Conservation (phyloP, 2,113 vertebrate genomes). For the Dromaius novaehollandiae region DNA sequence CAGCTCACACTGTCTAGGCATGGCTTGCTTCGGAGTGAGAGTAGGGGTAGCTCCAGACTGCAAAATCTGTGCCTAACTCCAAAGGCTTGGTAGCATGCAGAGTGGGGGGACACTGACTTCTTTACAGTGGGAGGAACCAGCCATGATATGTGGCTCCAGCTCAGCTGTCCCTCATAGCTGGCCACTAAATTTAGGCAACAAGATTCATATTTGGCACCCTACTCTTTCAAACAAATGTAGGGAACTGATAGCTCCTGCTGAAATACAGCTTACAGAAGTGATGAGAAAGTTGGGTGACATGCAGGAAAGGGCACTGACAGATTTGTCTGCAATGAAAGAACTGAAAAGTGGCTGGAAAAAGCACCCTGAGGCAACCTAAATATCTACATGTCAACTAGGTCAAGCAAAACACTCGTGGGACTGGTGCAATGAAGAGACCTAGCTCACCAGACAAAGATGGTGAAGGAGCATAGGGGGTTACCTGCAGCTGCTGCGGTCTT, state of each 20-base stretch:
- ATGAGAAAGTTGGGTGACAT: background rate
- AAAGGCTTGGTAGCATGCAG: background rate
- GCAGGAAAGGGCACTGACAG: background rate
- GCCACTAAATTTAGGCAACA: background rate
- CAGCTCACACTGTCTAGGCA: rapidly evolving
- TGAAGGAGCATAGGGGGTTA: background rate
- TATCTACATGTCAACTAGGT: background rate
- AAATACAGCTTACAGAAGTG: background rate
- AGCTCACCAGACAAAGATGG: background rate
- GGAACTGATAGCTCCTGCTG: background rate
- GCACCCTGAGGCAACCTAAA: background rate
- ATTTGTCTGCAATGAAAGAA: background rate
- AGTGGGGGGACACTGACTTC: background rate
- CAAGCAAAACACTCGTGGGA: rapidly evolving
- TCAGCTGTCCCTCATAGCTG: background rate
- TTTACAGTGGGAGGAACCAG: background rate
- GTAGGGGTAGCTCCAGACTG: background rate
- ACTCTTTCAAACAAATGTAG: background rate
- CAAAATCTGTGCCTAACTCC: background rate
- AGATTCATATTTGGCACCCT: background rate
- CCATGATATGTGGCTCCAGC: background rate
- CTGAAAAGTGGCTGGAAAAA: background rate
- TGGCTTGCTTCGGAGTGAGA: rapidly evolving
- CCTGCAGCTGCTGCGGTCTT: background rate
- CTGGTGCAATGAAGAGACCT: background rate